Conservation (phyloP, 2,113 vertebrate species). For the Hoplias malabaricus region DNA sequence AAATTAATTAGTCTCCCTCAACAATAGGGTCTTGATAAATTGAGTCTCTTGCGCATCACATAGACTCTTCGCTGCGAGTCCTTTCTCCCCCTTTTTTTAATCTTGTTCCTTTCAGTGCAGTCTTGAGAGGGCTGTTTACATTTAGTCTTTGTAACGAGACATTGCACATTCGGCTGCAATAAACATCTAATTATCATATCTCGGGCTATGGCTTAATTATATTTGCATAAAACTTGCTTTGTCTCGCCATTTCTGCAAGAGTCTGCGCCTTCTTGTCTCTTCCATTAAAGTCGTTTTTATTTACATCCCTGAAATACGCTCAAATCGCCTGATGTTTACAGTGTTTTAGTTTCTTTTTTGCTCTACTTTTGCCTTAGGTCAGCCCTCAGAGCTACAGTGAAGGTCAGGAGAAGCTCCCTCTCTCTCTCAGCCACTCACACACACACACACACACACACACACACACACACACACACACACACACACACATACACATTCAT, state of each 20-base stretch:
- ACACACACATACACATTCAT: background rate
- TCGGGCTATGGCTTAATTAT: conserved; percentile 64
- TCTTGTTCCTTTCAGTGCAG: conserved; percentile 50
- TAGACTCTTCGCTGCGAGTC: conserved; percentile 36
- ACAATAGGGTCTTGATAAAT: conserved; percentile 74
- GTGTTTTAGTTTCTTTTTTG: too few species aligned
- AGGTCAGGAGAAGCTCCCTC: conserved; percentile 25
- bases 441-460: too few species aligned
- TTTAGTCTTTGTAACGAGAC: conserved; percentile 52
- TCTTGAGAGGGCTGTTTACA: conserved; percentile 52
- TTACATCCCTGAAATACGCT: conserved; percentile 35
- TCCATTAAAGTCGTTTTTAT: conserved; percentile 33
- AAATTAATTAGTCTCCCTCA: conserved; percentile 77
- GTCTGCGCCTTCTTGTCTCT: conserved; percentile 44
- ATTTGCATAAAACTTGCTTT: conserved; percentile 63
- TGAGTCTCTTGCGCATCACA: conserved; percentile 59
- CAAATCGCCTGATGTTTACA: conserved; percentile 10
- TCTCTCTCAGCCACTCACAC: too few species aligned
- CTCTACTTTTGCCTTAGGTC: conserved; percentile 30
- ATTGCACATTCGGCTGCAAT: conserved; percentile 52
- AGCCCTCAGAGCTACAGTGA: conserved; percentile 31
- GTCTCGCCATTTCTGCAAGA: conserved; percentile 21
- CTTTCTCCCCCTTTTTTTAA: conserved; percentile 39
- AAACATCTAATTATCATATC: conserved; percentile 72
- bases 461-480: too few species aligned